Percentiles rank a stretch among this genome's conserved stretches.
Evolutionary conservation across 2,797 vertebrate species (phyloP).

Genomic region (Pseudochromis fuscus): DNA sequence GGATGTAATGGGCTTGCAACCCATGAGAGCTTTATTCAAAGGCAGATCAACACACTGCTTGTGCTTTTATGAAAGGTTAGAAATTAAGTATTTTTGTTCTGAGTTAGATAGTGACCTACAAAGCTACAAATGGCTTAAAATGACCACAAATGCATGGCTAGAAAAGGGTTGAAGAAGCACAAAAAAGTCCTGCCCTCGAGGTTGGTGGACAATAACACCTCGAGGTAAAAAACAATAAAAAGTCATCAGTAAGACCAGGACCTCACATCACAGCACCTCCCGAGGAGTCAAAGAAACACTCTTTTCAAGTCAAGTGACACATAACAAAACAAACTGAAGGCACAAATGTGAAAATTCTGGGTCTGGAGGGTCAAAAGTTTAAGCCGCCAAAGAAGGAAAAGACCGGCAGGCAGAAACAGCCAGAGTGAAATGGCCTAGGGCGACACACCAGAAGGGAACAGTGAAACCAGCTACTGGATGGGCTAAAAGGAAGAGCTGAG

Average conservation of each 20-base stretch:
- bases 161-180: not conserved
- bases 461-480: conserved; percentile 24
- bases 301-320: conserved; percentile 9
- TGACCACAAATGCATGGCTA: not conserved
- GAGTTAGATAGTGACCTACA: not conserved
- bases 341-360: not conserved
- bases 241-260: conserved; percentile 8
- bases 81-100: not conserved
- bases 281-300: conserved; percentile 17
- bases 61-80: not conserved
- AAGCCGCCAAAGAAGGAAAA: conserved; percentile 43
- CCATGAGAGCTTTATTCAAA: conserved; percentile 29
- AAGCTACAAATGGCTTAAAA: not conserved
- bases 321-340: conserved; percentile 1
- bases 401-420: conserved; percentile 46
- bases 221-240: not conserved
- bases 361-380: conserved; percentile 44
- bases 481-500: conserved; percentile 34
- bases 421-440: conserved; percentile 54
- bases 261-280: conserved; percentile 10
- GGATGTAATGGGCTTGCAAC: conserved; percentile 40
- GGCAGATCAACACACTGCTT: not conserved
- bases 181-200: too few relatives aligned
- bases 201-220: conserved; percentile 5
- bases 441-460: conserved; percentile 50